Evolutionary conservation across 2,888 invertebrate genomes (phyloP), one percentile per base, ranked within the genome.

Genomic region (Matsumyia berberina): DNA sequence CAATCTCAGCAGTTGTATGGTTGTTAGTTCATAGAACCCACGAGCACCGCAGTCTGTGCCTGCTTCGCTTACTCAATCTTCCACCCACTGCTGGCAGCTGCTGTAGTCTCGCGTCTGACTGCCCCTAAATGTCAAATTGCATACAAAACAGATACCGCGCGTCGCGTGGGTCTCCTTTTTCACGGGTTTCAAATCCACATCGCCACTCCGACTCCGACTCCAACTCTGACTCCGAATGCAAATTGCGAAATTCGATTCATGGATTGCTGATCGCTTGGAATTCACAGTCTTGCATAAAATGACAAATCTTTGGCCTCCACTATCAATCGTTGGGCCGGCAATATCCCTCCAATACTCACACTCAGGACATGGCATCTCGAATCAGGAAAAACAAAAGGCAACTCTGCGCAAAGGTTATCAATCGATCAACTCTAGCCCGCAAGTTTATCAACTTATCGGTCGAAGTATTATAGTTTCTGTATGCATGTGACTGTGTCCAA

Each of bases 211-310:
- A 24, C 24, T 1, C 1, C 24, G 24, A 24, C 24, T 64, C 49
- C 17, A 12, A 42, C 33, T 39, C 19, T 12, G 29, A 46, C 42
- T 72, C 46, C 12, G n/a, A n/a, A 62, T 64, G 78, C 29, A 69
- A 79, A 74, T 85, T 85, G 70, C 70, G 85, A 85, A 85, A 85
- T 72, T 76, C 85, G 76, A 85, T 85, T 83, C 83, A 83, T 69
- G 83, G 83, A 78, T 83, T 83, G 83, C 78, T 83, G 80, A 85
- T 85, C 76, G 79, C 74, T 53, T 74, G 85, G 85, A 85, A 85
- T 85, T 80, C 49, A 74, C 46, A 64, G 64, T 62, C 73, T 46
- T 15, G 33, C 83, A 73, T 67, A 73, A 78, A 80, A 76, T 80
- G 85, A 85, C 85, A 85, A 85, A 85, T 80, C 85, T 80, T 60